These are phyloP conservation scores for Exaiptasia diaphana DNA, from an alignment of 64 coral and sea anemone species.

Conservation along the genomic window DNA sequence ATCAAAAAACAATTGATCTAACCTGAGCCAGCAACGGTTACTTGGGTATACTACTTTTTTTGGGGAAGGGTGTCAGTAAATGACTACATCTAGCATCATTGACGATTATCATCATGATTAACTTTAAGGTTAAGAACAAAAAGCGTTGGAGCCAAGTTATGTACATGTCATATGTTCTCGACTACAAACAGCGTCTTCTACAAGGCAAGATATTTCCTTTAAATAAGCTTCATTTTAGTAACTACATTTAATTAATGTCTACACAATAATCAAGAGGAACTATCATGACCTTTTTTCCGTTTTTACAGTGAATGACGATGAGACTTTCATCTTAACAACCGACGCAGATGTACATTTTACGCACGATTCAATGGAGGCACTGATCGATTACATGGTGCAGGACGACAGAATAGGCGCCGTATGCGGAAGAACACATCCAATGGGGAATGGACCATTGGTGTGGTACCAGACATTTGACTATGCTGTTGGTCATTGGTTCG, in stretches of 20 bases:
- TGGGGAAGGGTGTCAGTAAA: no score
- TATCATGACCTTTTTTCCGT: neutral
- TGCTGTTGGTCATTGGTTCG: conserved; percentile 90
- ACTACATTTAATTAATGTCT: no score
- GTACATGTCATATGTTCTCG: conserved; percentile 94
- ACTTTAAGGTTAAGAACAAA: conserved; percentile 92
- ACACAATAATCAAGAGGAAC: no score
- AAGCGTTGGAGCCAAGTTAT: conserved; percentile 97
- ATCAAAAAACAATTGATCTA: no score
- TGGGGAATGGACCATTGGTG: conserved; percentile 77
- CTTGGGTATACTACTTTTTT: no score
- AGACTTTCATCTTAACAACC: conserved; percentile 75
- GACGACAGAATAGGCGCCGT: conserved; percentile 68
- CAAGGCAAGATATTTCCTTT: conserved; percentile 2
- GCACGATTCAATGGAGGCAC: conserved; percentile 73
- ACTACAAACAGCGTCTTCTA: conserved; percentile 49
- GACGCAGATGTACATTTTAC: conserved; percentile 91
- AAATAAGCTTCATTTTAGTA: neutral
- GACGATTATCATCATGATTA: no score
- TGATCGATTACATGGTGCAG: conserved; percentile 76
- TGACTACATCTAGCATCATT: no score
- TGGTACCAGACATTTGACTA: conserved; percentile 99
- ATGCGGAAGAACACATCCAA: conserved; percentile 63
- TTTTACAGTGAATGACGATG: conserved; percentile 37
- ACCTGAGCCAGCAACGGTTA: no score